A percentile compares a stretch with the other conserved stretches of the same genome.
Conservation (phyloP, 30 jellyfish, hydroid and myxozoan species). For the Sanderia malayensis region DNA sequence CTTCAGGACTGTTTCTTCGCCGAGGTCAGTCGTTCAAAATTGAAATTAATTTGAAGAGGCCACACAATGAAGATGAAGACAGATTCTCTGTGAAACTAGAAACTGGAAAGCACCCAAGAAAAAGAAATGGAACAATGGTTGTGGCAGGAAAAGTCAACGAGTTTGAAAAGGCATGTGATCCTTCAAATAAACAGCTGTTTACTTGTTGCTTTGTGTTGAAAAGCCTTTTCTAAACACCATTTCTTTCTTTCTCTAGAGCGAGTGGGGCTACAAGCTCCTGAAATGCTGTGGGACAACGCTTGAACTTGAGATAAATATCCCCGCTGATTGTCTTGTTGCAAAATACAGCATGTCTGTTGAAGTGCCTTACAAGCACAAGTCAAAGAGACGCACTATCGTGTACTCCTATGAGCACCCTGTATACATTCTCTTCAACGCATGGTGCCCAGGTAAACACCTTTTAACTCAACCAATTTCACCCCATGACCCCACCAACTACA, state of each 20-base stretch:
- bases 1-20: conserved; percentile 56
- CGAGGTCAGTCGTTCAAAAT: conserved; percentile 66
- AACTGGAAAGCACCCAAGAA: conserved; percentile 65
- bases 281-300: conserved; percentile 43
- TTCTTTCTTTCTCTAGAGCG: not conserved
- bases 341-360: conserved; percentile 40
- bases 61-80: conserved; percentile 33
- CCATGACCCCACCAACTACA: too few relatives aligned
- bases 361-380: conserved; percentile 21
- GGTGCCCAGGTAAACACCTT: conserved; percentile 53
- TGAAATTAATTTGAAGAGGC: conserved; percentile 27
- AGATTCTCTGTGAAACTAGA: conserved; percentile 32
- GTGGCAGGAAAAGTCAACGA: conserved; percentile 29
- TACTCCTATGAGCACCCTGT: conserved; percentile 26
- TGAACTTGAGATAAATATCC: conserved; percentile 33
- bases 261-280: conserved; percentile 45
- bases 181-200: not conserved
- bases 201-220: not conserved
- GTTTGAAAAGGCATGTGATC: conserved; percentile 36
- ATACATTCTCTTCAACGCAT: conserved; percentile 57
- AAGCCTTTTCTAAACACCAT: not conserved
- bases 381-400: conserved; percentile 26
- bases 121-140: conserved; percentile 54
- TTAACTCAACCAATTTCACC: too few relatives aligned
- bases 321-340: conserved; percentile 59